These are phyloP conservation scores for Rhea americana DNA, from an alignment of 2,113 vertebrate genomes.

Conservation along the genomic window DNA sequence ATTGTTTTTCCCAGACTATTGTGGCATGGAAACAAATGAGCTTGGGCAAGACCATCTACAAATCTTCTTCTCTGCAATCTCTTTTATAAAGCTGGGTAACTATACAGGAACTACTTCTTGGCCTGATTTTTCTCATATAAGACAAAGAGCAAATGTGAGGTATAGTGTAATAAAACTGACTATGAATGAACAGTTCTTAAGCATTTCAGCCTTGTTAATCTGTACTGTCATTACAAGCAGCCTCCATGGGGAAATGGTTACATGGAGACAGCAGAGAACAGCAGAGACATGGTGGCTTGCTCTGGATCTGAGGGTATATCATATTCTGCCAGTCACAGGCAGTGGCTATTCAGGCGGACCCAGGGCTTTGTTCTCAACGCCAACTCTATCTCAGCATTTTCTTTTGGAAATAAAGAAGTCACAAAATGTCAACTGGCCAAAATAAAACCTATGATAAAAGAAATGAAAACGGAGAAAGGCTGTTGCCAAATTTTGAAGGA, in stretches of 20 bases:
- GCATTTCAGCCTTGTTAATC: neutral
- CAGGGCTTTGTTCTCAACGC: conserved; percentile 31
- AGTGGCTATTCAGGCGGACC: neutral
- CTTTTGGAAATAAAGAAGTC: neutral
- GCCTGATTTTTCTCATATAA: neutral
- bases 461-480: neutral
- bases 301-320: neutral
- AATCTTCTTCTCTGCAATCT: neutral
- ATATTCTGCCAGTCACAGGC: neutral
- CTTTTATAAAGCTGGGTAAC: neutral
- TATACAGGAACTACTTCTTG: neutral
- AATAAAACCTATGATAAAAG: conserved; percentile 34
- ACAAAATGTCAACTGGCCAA: conserved; percentile 24
- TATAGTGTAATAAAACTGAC: neutral
- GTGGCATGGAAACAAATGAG: neutral
- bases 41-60: neutral
- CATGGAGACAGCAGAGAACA: neutral
- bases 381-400: neutral
- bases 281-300: neutral
- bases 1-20: neutral
- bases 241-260: neutral
- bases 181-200: neutral
- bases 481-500: conserved; percentile 28
- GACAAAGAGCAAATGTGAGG: neutral
- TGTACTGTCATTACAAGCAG: neutral